phyloP scores from a whole-genome alignment of 1,140 invertebrate species.

The Drosophila sechellia region DNA sequence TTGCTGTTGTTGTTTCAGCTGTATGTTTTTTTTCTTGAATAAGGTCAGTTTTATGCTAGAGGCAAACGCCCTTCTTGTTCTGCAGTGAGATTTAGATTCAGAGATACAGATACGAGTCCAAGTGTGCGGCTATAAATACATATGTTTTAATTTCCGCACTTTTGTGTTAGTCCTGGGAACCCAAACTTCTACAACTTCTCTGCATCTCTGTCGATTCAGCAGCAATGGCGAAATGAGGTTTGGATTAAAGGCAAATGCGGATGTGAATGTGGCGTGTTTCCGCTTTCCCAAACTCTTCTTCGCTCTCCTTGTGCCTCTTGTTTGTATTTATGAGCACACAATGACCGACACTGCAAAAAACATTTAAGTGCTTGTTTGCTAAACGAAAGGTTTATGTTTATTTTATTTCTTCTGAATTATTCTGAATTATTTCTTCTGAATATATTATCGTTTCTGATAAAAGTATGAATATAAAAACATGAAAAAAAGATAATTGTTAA shows the following conservation, averaged over 20 bases:
- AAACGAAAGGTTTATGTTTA: background rate
- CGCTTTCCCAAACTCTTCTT: conserved; percentile 31
- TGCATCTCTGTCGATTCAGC: conserved; percentile 11
- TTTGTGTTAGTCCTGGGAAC: conserved; percentile 71
- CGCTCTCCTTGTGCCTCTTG: conserved; percentile 23
- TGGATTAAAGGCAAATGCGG: conserved; percentile 75
- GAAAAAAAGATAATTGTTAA: too few relatives aligned
- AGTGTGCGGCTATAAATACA: conserved; percentile 79
- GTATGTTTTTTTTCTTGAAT: conserved; percentile 40
- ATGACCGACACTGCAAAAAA: conserved; percentile 3
- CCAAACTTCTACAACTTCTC: conserved; percentile 1
- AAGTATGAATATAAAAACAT: too few relatives aligned
- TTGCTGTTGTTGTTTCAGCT: conserved; percentile 4
- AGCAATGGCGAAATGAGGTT: conserved; percentile 53
- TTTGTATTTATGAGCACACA: conserved; percentile 64
- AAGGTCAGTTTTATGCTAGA: conserved; percentile 64
- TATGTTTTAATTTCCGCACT: conserved; percentile 83
- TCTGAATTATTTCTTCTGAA: too few relatives aligned
- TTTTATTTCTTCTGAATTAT: background rate
- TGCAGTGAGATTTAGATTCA: conserved; percentile 33
- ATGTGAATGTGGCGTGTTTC: conserved; percentile 72
- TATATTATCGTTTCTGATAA: too few relatives aligned
- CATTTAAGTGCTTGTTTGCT: background rate
- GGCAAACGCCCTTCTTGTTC: conserved; percentile 34
- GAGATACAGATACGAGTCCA: conserved; percentile 39